These are phyloP conservation scores for Coracias cyanogaster DNA, from an alignment of 2,797 vertebrate species.

Conservation along the genomic window DNA sequence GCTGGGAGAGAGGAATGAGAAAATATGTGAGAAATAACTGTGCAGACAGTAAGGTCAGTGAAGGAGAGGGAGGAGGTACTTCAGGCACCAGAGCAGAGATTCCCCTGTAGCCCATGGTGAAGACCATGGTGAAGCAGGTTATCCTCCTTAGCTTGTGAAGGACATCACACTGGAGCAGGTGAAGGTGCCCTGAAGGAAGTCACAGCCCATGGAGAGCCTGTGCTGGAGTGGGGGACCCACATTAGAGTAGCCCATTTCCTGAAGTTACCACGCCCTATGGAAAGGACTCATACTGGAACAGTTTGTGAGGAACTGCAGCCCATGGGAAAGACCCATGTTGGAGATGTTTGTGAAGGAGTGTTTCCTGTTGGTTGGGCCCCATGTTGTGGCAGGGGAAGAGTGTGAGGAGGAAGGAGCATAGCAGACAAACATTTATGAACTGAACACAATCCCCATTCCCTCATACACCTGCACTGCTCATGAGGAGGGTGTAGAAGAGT, in stretches of 20 bases:
- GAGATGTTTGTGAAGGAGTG: background rate
- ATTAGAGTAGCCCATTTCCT: background rate
- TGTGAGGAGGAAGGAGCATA: background rate
- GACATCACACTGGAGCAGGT: background rate
- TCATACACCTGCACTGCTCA: rapidly evolving
- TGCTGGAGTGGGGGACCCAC: background rate
- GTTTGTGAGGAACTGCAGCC: background rate
- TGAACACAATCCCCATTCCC: background rate
- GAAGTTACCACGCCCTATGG: too few relatives aligned
- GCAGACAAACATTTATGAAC: background rate
- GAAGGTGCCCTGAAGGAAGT: background rate
- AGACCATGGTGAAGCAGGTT: background rate
- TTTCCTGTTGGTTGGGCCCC: background rate
- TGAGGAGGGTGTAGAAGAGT: background rate
- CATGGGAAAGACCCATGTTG: background rate
- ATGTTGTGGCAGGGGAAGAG: rapidly evolving
- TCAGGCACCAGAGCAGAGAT: background rate
- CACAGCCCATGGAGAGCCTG: background rate
- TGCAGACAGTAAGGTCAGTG: background rate
- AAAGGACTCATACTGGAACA: background rate
- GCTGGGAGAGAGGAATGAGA: background rate
- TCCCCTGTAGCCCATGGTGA: background rate
- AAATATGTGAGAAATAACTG: background rate
- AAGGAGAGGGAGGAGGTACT: background rate
- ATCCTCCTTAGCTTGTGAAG: background rate